A percentile compares a stretch with the other conserved stretches of the same genome.
phyloP scores from a whole-genome alignment of 2,888 invertebrate species.

The Sphaeridia pumilis region DNA sequence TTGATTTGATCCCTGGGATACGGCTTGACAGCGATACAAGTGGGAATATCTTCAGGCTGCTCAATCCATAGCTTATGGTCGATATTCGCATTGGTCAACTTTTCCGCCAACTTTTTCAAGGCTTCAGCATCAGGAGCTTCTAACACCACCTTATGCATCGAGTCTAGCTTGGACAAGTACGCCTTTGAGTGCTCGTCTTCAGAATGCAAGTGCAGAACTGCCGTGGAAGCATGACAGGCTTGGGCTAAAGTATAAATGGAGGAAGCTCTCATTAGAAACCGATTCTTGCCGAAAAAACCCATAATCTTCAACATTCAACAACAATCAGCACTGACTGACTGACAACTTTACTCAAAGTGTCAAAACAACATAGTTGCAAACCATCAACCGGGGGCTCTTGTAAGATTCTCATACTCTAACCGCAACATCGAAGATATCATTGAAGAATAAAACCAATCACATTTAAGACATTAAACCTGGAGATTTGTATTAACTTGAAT shows the following conservation, averaged over 20 bases:
- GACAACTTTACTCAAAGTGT: too few relatives aligned
- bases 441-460: too few relatives aligned
- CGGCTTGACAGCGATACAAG: conserved; percentile 86
- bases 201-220: conserved; percentile 61
- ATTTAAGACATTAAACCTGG: too few relatives aligned
- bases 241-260: conserved; percentile 54
- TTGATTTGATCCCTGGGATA: conserved; percentile 74
- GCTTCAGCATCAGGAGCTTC: conserved; percentile 65
- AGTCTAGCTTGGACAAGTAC: conserved; percentile 76
- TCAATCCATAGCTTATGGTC: conserved; percentile 90
- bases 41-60: conserved; percentile 91
- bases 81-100: conserved; percentile 59
- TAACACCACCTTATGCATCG: conserved; percentile 91
- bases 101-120: conserved; percentile 54
- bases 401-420: too few relatives aligned
- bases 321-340: too few relatives aligned
- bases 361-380: too few relatives aligned
- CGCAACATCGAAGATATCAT: too few relatives aligned
- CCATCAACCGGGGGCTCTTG: too few relatives aligned
- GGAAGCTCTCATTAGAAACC: too few relatives aligned
- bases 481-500: too few relatives aligned
- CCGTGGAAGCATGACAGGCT: conserved; percentile 77
- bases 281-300: too few relatives aligned
- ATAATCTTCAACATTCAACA: too few relatives aligned
- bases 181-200: conserved; percentile 63